Evolutionary conservation across 2,888 invertebrate genomes (phyloP).

Genomic region (Crocallis elinguaria): DNA sequence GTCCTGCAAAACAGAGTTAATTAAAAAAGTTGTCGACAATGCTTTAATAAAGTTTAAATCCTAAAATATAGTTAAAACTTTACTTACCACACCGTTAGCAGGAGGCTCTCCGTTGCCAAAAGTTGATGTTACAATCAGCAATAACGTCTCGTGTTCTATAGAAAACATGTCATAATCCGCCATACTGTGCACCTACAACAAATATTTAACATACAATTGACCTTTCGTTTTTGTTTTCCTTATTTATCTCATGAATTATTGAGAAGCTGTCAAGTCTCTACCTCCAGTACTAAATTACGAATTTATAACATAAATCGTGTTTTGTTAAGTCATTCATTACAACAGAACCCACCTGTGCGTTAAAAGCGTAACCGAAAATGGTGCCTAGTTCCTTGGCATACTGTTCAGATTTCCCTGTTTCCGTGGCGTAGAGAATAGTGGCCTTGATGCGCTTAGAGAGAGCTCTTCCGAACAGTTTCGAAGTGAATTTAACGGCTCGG

Average conservation of each 20-base stretch:
- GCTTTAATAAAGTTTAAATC: background rate
- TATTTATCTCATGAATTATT: constrained; percentile 1
- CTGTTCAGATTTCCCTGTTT: constrained; percentile 97
- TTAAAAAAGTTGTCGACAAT: background rate
- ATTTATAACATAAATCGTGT: constrained; percentile 14
- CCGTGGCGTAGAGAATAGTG: constrained; percentile 96
- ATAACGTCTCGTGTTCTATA: constrained; percentile 96
- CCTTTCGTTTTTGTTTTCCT: background rate
- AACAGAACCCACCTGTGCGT: constrained; percentile 89
- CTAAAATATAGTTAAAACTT: background rate
- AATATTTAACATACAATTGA: background rate
- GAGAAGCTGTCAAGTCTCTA: constrained; percentile 8
- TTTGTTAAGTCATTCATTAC: constrained; percentile 29
- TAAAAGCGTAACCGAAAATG: constrained; percentile 96
- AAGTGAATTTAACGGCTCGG: constrained; percentile 97
- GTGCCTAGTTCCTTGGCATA: constrained; percentile 96
- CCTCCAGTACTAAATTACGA: constrained; percentile 5
- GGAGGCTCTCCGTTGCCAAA: constrained; percentile 99
- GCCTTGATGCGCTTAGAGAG: constrained; percentile 97
- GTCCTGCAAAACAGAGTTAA: constrained; percentile 50
- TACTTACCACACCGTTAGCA: constrained; percentile 95
- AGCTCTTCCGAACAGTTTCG: constrained; percentile 96
- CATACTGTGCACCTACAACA: constrained; percentile 94
- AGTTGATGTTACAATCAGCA: constrained; percentile 96
- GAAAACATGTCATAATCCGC: constrained; percentile 96